Percentiles rank a stretch among this genome's conserved stretches.
Evolutionary conservation across 2,888 invertebrate species (phyloP).

Genomic region (Lymantria monacha): DNA sequence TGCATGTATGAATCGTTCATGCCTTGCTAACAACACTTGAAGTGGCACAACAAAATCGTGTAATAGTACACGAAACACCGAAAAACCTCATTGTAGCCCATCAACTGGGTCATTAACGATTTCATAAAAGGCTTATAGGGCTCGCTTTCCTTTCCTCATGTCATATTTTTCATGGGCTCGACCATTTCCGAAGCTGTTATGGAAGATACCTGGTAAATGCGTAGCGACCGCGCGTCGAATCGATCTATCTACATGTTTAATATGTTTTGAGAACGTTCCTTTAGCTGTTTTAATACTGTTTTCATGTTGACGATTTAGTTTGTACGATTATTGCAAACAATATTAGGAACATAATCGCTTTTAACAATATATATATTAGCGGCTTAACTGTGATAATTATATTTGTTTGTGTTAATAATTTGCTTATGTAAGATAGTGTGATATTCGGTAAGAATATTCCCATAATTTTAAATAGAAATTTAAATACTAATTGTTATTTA

Average conservation of each 20-base stretch:
- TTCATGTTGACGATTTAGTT: conserved; percentile 10
- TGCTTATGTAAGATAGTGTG: not conserved
- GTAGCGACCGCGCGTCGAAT: conserved; percentile 22
- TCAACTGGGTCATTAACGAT: conserved; percentile 72
- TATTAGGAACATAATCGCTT: conserved; percentile 12
- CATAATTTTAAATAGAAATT: too few relatives aligned
- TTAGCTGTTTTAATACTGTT: conserved; percentile 12
- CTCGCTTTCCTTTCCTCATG: conserved; percentile 62
- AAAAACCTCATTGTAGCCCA: conserved; percentile 56
- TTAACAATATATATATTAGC: conserved; percentile 11
- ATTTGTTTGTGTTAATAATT: conserved; percentile 10
- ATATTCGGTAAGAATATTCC: too few relatives aligned
- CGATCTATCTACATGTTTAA: conserved; percentile 24
- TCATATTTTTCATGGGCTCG: conserved; percentile 70
- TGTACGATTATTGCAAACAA: conserved; percentile 9
- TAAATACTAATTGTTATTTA: too few relatives aligned
- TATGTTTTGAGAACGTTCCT: conserved; percentile 13
- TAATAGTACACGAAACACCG: conserved; percentile 49
- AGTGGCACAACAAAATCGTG: conserved; percentile 47
- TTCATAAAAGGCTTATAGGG: conserved; percentile 74
- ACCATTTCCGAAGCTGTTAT: conserved; percentile 64
- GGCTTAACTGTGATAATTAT: conserved; percentile 9
- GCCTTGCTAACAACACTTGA: conserved; percentile 35
- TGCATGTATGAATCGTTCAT: conserved; percentile 24
- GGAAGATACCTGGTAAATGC: conserved; percentile 41